Base-by-base conservation (phyloP, 2,888 invertebrate species). In the Zhuqinia jingwanae region DNA sequence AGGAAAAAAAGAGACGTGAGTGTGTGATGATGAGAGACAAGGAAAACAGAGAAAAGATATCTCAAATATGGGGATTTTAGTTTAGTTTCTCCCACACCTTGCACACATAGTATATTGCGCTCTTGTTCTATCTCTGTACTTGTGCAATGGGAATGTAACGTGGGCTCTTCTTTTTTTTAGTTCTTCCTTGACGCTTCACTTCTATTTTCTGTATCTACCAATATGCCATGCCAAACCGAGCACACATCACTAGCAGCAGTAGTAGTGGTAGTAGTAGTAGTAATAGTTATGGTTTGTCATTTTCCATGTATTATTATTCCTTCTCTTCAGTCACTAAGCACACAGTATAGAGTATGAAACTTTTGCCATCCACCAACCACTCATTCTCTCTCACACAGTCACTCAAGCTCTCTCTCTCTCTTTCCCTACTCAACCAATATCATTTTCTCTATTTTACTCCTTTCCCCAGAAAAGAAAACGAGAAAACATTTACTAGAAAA, bases 1-100 rank as follows among this genome's bases (percentile, higher is more conserved):
- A 22, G 50, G 45, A 47, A 15, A n/a, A 15, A n/a, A 13, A 50
- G 25, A 70, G 47, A 13, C n/a, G 68, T 45, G 27, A 45, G 50
- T 50, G 27, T 70, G 50, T 45, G 70, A 50, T 47, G 50, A 50
- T 36, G 36, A 50, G 50, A 47, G 25, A 50, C 47, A 70, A 70
- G 42, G 6, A 50, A 70, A 50, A 47, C 70, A 50, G 68, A 65
- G 68, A 70, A 60, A 30, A 83, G 47, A 83, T 83, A 76, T 63
- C 50, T 47, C 45, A 50, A 15, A 78, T 22, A 70, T 58, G 30
- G 70, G 60, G 42, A 60, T 78, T 78, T 47, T 70, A 25, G 56
- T 75, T 50, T n/a, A n/a, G n/a, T n/a, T 86, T 86, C 81, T 77
- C 81, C 81, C 86, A 86, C 86, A 80, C 85, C 80, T 85, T 68